Conservation (phyloP, 23 tunicate species). For the Phallusia fumigata region DNA sequence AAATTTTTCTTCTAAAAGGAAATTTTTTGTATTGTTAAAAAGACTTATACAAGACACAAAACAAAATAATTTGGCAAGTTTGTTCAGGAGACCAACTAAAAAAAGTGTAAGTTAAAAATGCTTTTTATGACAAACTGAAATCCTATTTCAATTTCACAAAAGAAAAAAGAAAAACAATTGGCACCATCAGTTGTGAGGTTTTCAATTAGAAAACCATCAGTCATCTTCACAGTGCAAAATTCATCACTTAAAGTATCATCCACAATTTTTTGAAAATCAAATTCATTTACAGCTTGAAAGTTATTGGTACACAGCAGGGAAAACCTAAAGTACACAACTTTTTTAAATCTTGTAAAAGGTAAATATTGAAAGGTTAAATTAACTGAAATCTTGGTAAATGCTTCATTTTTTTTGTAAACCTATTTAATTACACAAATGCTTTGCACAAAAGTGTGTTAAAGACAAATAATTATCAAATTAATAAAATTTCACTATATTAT, state of each 20-base stretch:
- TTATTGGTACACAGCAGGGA: background rate
- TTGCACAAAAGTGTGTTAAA: no score
- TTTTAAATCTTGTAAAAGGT: no score
- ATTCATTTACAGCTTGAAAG: background rate
- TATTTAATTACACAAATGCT: no score
- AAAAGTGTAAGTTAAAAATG: no score
- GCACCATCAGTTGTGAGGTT: background rate
- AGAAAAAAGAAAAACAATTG: background rate
- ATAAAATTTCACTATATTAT: no score
- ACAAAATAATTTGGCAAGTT: background rate
- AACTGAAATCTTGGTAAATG: no score
- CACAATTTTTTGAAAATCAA: background rate
- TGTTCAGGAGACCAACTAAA: no score
- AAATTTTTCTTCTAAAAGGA: background rate
- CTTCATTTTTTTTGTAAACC: no score
- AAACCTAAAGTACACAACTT: background rate
- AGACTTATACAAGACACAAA: background rate
- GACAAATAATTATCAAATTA: no score
- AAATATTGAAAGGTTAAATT: no score
- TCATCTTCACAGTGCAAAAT: background rate
- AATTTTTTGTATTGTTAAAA: background rate
- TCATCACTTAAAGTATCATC: background rate
- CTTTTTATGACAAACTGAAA: no score
- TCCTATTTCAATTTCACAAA: no score
- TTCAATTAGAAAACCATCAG: background rate